Percentiles rank a stretch among this genome's conserved stretches.
These are phyloP conservation scores for Nomada fabriciana DNA, from an alignment of 2,888 invertebrate genomes.

Conservation along the genomic window DNA sequence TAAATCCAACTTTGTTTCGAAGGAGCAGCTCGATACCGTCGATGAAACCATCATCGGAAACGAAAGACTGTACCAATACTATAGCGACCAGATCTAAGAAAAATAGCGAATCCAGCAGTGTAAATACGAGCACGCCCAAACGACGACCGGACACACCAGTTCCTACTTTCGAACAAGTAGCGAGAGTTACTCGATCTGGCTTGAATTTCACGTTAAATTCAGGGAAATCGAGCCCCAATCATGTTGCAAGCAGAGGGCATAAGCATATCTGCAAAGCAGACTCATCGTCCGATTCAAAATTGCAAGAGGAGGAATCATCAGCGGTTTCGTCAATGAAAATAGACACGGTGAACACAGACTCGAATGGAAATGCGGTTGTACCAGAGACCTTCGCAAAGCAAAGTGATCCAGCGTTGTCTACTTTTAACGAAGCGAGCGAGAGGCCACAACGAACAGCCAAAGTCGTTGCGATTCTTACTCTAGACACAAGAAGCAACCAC, in stretches of 20 bases:
- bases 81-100: conserved; percentile 30
- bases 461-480: conserved; percentile 79
- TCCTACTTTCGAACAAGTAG: conserved; percentile 65
- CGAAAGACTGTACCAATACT: conserved; percentile 38
- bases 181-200: conserved; percentile 66
- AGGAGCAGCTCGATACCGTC: conserved; percentile 67
- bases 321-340: conserved; percentile 1
- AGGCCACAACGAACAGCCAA: conserved; percentile 82
- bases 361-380: conserved; percentile 63
- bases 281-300: conserved; percentile 26
- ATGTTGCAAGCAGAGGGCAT: conserved; percentile 17
- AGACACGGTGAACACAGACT: conserved; percentile 45
- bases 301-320: conserved; percentile 22
- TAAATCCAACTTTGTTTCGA: conserved; percentile 62
- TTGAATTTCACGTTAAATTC: conserved; percentile 52
- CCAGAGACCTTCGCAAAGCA: conserved; percentile 45
- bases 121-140: conserved; percentile 46
- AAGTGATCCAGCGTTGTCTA: conserved; percentile 13
- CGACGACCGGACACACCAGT: conserved; percentile 79
- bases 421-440: conserved; percentile 63
- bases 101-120: conserved; percentile 22
- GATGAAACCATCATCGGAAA: conserved; percentile 41
- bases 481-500: conserved; percentile 74
- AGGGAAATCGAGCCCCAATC: conserved; percentile 29
- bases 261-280: conserved; percentile 44